These are phyloP conservation scores for Macquaria ambigua DNA, from an alignment of 2,113 vertebrate genomes.

Conservation along the genomic window DNA sequence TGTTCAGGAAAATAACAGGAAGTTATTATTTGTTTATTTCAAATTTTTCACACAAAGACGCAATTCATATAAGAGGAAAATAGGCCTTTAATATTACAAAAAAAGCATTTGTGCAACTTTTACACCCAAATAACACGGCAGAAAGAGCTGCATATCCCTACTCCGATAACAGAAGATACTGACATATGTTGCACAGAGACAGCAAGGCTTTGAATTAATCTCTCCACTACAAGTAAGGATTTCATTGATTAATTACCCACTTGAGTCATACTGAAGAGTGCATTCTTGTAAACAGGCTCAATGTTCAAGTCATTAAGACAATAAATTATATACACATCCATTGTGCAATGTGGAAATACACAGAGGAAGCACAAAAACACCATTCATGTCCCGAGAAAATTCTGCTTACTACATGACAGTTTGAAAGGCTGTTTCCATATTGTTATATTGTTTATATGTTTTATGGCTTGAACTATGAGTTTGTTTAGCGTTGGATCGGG, in stretches of 20 bases:
- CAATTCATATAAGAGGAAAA: neutral
- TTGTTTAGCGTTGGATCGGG: neutral
- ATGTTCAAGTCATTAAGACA: neutral
- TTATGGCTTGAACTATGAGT: neutral
- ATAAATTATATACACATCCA: constrained; percentile 6
- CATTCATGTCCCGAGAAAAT: constrained; percentile 15
- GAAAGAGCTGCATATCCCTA: neutral
- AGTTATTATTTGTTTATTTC: constrained; percentile 14
- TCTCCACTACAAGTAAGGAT: neutral
- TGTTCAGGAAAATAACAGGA: constrained; percentile 34
- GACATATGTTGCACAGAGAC: neutral
- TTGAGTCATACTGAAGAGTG: neutral
- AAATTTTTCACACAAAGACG: constrained; percentile 14
- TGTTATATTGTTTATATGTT: neutral
- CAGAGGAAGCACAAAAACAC: neutral
- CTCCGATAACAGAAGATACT: too few species aligned
- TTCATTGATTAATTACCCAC: constrained; percentile 30
- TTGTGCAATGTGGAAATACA: constrained; percentile 2
- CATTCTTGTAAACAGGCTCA: neutral
- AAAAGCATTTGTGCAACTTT: neutral
- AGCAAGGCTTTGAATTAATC: neutral
- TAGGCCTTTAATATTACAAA: constrained; percentile 7
- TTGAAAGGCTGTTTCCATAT: neutral
- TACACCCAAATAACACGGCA: neutral
- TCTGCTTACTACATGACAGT: neutral